phyloP scores from a whole-genome alignment of 2,888 invertebrate genomes.

The Julus scanicus region DNA sequence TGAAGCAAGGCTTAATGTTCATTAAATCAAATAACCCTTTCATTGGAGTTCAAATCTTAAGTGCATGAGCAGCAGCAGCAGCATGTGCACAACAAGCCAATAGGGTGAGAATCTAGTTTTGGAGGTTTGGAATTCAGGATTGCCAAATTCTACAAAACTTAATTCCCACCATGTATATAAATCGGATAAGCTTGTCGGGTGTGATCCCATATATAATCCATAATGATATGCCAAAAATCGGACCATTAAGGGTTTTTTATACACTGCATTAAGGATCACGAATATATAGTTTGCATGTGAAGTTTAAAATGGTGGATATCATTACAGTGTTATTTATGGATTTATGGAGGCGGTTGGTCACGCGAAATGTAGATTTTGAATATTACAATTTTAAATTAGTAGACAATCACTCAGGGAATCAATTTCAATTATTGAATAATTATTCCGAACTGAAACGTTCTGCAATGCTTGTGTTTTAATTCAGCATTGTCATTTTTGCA shows the following conservation, averaged over 20 bases:
- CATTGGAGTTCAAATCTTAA: conserved; percentile 31
- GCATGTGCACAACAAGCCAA: neutral
- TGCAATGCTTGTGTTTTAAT: neutral
- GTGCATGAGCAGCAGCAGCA: neutral
- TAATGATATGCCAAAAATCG: neutral
- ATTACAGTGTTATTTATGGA: neutral
- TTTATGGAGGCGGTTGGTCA: neutral
- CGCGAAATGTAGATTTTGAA: neutral
- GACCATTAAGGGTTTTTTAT: neutral
- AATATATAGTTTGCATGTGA: neutral
- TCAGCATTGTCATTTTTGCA: neutral
- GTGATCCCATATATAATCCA: neutral
- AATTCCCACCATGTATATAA: neutral
- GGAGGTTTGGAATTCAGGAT: conserved; percentile 12
- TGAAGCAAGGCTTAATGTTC: conserved; percentile 34
- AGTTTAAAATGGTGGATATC: neutral
- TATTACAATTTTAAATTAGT: neutral
- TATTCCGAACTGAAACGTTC: neutral
- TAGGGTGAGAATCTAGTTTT: neutral
- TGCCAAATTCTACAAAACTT: neutral
- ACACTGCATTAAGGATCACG: neutral
- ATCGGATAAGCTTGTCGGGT: neutral
- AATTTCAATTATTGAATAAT: neutral
- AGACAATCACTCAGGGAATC: neutral
- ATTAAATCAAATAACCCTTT: conserved; percentile 37